Evolutionary conservation across 2,888 invertebrate genomes (phyloP).

Genomic region (Cephus nigrinus): DNA sequence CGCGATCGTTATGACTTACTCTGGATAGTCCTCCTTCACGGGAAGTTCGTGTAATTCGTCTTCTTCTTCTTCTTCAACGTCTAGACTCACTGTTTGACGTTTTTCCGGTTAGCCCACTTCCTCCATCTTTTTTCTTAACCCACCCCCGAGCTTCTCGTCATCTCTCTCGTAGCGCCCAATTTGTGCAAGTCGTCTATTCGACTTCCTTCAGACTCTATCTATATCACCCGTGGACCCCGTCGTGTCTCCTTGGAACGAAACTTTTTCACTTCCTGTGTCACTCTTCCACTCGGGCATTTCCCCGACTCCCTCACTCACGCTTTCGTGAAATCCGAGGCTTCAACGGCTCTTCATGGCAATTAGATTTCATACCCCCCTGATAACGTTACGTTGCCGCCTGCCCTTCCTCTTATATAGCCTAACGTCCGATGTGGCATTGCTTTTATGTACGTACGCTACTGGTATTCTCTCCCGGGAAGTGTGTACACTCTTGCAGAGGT

Average conservation of each 20-base stretch:
- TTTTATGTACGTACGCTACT: background rate
- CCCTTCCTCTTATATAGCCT: background rate
- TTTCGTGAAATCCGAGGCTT: background rate
- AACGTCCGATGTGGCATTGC: background rate
- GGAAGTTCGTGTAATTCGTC: background rate
- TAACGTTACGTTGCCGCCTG: background rate
- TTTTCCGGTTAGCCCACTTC: background rate
- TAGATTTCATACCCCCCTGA: background rate
- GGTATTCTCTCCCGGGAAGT: background rate
- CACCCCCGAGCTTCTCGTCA: background rate
- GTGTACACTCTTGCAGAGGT: background rate
- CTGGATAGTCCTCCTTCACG: background rate
- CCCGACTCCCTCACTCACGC: background rate
- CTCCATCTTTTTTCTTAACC: slow-evolving; percentile 14
- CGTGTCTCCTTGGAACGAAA: background rate
- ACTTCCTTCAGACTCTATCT: background rate
- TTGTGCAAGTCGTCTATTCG: background rate
- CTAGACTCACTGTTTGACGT: background rate
- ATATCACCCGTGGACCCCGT: background rate
- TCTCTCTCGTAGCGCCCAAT: background rate
- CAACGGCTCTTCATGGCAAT: background rate
- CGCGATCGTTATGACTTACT: background rate
- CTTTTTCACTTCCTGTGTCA: background rate
- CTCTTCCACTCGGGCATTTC: background rate
- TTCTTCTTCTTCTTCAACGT: background rate